Conservation (phyloP, 2,888 invertebrate species). For the Endotricha flammealis region DNA sequence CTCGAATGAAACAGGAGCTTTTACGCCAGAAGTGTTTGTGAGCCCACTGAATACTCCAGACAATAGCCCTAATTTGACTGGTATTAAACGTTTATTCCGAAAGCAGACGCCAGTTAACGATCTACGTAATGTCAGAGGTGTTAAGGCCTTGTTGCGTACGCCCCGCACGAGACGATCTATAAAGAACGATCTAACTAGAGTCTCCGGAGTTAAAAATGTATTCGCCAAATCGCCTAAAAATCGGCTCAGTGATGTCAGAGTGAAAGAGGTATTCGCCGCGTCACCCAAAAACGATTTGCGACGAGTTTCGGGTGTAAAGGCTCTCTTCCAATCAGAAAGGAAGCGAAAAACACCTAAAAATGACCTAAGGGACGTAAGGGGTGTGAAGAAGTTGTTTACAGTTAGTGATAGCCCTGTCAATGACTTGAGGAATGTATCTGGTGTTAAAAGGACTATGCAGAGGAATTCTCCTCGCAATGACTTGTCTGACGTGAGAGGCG, state of each 20-base stretch:
- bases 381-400: conserved; percentile 49
- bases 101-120: conserved; percentile 44
- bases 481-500: conserved; percentile 47
- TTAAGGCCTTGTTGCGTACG: conserved; percentile 35
- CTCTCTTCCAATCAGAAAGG: conserved; percentile 27
- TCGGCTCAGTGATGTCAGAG: conserved; percentile 45
- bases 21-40: conserved; percentile 52
- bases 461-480: conserved; percentile 46
- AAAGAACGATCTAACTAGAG: conserved; percentile 55
- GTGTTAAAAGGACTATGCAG: conserved; percentile 42
- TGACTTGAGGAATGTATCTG: conserved; percentile 52
- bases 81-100: conserved; percentile 42
- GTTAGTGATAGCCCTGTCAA: conserved; percentile 36
- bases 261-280: conserved; percentile 48
- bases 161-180: conserved; percentile 42
- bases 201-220: conserved; percentile 54
- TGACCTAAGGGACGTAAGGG: conserved; percentile 51
- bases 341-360: conserved; percentile 43
- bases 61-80: conserved; percentile 38
- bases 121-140: conserved; percentile 39
- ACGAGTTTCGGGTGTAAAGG: conserved; percentile 41
- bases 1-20: conserved; percentile 30
- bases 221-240: conserved; percentile 52
- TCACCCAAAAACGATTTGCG: conserved; percentile 34
- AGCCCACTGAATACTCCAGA: conserved; percentile 49